Base-by-base conservation (phyloP, 2,888 invertebrate genomes). In the Drosophila setosimentum region DNA sequence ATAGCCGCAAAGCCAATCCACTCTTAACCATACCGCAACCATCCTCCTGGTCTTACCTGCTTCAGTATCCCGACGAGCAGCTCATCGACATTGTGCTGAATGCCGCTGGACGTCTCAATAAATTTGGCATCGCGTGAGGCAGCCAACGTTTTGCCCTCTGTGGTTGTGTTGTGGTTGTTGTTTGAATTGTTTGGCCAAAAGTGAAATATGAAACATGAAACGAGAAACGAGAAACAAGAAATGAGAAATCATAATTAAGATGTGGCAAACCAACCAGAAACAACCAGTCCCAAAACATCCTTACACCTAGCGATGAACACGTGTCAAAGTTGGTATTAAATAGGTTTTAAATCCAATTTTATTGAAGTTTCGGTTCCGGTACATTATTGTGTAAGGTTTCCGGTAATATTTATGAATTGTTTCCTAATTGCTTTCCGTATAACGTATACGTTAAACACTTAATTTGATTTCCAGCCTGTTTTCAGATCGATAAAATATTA, bases 61-160 rank as follows among this genome's bases (percentile, higher is more conserved):
- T 98, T 98, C 53, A 99, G 95, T 80, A 98, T 96, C 3, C 99
- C 99, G 1, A 98, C 98, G 49, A 99, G 95, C 29, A 99, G 95
- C 92, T 99, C 99, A 93, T 99, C 99, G 27, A 99, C 98, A 92
- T 98, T 98, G 94, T 99, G 98, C 93, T 99, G 98, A 87, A 99
- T 97, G 1, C 98, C 98, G 66, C 98, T 97, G 1, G 98, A 99
- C 0, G 98, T 98, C 93, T 99, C 99, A 80, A 98, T 98, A 94
- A 98, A 98, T 94, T 98, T 98, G 93, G 97, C 97, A 93, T 98
- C 97, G 92, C 97, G 95, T 18, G 97, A 96, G 45, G 96, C 96
- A 1, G 98, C 98, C 82, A 98, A 93, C n/a, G 96, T 95, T 94
- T 98, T 98, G 11, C 98, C 98, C 93, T 99, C 99, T 99, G 94